These are phyloP conservation scores for Sesamia inferens DNA, from an alignment of 2,888 invertebrate genomes.

Conservation along the genomic window DNA sequence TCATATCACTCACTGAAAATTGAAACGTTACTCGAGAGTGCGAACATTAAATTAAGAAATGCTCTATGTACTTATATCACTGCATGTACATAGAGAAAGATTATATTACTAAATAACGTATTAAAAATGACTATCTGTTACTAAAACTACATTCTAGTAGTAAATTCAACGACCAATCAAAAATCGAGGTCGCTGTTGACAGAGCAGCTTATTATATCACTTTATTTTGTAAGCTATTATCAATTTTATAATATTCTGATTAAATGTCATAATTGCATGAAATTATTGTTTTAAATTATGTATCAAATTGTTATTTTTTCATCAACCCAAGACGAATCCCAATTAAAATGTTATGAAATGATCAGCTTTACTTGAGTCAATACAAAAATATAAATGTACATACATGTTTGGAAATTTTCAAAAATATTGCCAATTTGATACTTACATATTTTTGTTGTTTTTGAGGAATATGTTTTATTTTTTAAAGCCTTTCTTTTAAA, in stretches of 20 bases:
- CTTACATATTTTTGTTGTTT: too few relatives aligned
- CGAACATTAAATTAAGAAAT: not conserved
- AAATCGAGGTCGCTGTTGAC: slow-evolving; percentile 46
- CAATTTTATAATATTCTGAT: slow-evolving; percentile 16
- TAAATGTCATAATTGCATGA: slow-evolving; percentile 47
- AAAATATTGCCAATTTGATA: not conserved
- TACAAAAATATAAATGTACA: not conserved
- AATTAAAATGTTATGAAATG: slow-evolving; percentile 2
- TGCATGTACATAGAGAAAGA: not conserved
- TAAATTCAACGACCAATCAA: slow-evolving; percentile 27
- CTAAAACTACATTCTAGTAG: slow-evolving; percentile 26
- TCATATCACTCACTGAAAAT: too few relatives aligned
- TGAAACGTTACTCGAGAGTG: not conserved
- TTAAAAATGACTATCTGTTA: not conserved
- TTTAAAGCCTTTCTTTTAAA: not conserved
- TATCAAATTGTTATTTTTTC: slow-evolving; percentile 7
- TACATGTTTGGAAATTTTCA: too few relatives aligned
- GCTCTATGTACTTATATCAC: too few relatives aligned
- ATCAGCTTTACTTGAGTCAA: not conserved
- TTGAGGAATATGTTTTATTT: not conserved
- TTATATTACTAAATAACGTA: slow-evolving; percentile 16
- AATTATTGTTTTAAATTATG: slow-evolving; percentile 13
- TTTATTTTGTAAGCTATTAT: slow-evolving; percentile 41
- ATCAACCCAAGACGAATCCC: not conserved
- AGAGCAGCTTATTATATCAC: slow-evolving; percentile 52